Base-by-base conservation (phyloP, 2,797 vertebrate species). In the Neoniphon sammara region DNA sequence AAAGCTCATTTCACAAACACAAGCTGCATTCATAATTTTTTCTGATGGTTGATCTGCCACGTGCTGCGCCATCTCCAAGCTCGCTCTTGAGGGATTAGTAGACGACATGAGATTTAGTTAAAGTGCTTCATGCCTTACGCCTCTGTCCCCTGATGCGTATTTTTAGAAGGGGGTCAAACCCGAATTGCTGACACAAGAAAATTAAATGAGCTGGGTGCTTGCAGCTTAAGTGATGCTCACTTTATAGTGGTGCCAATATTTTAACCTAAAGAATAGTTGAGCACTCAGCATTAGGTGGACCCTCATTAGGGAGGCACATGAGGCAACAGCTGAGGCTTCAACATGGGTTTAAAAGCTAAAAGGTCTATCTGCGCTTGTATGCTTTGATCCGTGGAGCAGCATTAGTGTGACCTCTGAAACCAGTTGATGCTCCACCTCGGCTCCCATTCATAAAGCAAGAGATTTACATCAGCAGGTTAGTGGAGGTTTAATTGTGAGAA, bases 11-110 rank as follows among this genome's bases (percentile, higher is more conserved):
- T 85, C 74, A 84, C 77, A 69, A 82, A 81, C 77, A 75, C 84
- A 80, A 84, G 80, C 84, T 90, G 81, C 89, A 90, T 90, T 92
- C 85, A 89, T 80, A 71, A 81, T 89, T 92, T 88, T n/a, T 57
- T 75, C 18, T 60, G 17, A 54, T 39, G 74, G 86, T 39, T 55
- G 72, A 87, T 72, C 82, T 71, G 87, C 88, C 88, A 91, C 68
- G 52, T 90, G 89, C 78, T 49, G 61, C 72, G 80, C 67, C 61
- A 56, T 83, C 80, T 88, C 75, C 77, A 69, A 70, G 65, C 77
- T 78, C 62, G 64, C 67, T 69, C 84, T 84, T 83, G n/a, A 62
- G 68, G 85, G 91, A 92, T 91, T 89, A 91, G 65, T 17, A 1
- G 44, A 52, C 25, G 54, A 39, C 62, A 34, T 44, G 72, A 73